These are phyloP conservation scores for Lumbricus terrestris DNA, from an alignment of 2,888 invertebrate genomes.

Conservation along the genomic window DNA sequence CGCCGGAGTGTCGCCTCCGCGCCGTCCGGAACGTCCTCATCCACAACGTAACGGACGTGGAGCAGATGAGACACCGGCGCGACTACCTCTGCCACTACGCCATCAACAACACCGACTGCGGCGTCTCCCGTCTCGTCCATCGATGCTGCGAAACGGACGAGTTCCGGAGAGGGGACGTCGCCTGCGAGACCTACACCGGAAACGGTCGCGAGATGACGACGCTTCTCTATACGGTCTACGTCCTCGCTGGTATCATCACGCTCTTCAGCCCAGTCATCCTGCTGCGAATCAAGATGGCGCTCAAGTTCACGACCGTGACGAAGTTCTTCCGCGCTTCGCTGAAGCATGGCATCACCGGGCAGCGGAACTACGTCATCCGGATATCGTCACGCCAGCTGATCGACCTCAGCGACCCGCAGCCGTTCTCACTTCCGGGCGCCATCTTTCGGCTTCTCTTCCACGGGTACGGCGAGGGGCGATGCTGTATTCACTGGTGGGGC, in stretches of 20 bases:
- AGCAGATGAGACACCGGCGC: slow-evolving; percentile 6
- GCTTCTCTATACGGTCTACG: slow-evolving; percentile 34
- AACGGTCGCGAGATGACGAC: slow-evolving; percentile 28
- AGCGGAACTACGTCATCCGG: slow-evolving; percentile 43
- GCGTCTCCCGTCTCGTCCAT: slow-evolving; percentile 33
- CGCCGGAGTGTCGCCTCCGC: slow-evolving; percentile 39
- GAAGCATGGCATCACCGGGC: slow-evolving; percentile 43
- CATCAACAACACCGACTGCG: slow-evolving; percentile 28
- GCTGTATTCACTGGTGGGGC: slow-evolving; percentile 43
- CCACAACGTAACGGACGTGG: slow-evolving; percentile 32
- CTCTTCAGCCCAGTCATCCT: slow-evolving; percentile 40
- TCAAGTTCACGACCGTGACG: slow-evolving; percentile 39
- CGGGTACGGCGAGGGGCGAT: slow-evolving; percentile 43
- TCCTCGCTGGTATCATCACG: slow-evolving; percentile 36
- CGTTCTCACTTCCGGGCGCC: slow-evolving; percentile 41
- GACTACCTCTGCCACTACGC: slow-evolving; percentile 40
- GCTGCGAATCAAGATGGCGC: slow-evolving; percentile 35
- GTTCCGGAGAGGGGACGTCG: slow-evolving; percentile 29
- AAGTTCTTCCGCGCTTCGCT: slow-evolving; percentile 43
- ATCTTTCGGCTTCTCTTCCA: slow-evolving; percentile 39
- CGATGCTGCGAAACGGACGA: slow-evolving; percentile 39
- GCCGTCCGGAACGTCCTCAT: slow-evolving; percentile 36
- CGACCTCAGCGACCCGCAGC: slow-evolving; percentile 39
- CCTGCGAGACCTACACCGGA: slow-evolving; percentile 33
- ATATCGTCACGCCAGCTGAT: slow-evolving; percentile 42